Percentiles rank a stretch among this genome's conserved stretches.
Evolutionary conservation across 2,888 invertebrate genomes (phyloP).

Genomic region (Exephanes ischioxanthus): DNA sequence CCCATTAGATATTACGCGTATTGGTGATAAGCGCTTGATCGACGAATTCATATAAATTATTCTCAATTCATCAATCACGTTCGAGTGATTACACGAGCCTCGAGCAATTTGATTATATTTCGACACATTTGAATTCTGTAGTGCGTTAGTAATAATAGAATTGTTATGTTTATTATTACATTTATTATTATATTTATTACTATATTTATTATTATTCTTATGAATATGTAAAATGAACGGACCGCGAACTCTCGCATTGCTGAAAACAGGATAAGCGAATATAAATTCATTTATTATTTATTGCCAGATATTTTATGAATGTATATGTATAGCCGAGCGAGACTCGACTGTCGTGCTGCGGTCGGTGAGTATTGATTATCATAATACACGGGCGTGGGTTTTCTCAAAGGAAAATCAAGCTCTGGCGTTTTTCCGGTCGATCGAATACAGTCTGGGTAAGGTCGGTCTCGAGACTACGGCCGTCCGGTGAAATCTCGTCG

Average conservation of each 20-base stretch:
- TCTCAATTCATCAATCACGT: constrained; percentile 32
- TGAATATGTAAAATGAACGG: background rate
- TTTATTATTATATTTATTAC: background rate
- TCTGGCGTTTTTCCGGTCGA: constrained; percentile 60
- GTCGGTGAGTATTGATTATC: constrained; percentile 58
- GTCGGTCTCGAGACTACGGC: constrained; percentile 18
- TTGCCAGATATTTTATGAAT: background rate
- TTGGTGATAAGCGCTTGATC: background rate
- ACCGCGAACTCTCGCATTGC: background rate
- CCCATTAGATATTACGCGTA: background rate
- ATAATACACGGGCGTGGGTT: constrained; percentile 51
- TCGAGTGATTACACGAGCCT: background rate
- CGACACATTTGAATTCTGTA: constrained; percentile 5
- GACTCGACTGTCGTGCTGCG: background rate
- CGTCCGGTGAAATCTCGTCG: background rate
- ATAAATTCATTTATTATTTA: background rate
- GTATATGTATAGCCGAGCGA: background rate
- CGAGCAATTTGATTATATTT: background rate
- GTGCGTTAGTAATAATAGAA: background rate
- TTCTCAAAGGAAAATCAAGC: constrained; percentile 60
- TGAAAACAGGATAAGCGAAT: background rate
- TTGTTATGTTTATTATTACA: background rate
- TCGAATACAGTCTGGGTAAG: constrained; percentile 30
- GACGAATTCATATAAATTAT: constrained; percentile 3
- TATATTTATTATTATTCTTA: background rate